A percentile compares a stretch with the other conserved stretches of the same genome.
Conservation (phyloP, 2,888 invertebrate species). For the Phengaris alcon region DNA sequence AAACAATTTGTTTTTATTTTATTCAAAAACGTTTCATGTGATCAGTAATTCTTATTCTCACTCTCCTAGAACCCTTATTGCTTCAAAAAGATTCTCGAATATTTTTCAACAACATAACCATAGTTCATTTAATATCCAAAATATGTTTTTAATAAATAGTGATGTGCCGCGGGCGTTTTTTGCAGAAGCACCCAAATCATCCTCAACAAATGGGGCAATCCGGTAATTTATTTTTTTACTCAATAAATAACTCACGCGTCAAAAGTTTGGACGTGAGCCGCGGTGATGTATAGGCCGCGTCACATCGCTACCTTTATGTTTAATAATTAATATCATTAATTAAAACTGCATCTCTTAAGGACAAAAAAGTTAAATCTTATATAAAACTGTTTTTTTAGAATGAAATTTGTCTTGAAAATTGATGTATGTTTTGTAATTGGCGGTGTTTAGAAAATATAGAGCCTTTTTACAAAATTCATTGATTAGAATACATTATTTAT, state of each 20-base stretch:
- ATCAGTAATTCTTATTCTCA: no score
- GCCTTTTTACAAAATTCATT: no score
- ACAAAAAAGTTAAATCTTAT: neutral
- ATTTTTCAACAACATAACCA: neutral
- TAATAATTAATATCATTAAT: slow-evolving; percentile 54
- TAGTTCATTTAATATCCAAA: neutral
- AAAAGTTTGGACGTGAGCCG: slow-evolving; percentile 64
- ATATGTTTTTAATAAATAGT: slow-evolving; percentile 33
- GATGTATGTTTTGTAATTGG: no score
- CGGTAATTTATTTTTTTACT: slow-evolving; percentile 77
- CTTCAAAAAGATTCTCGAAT: neutral
- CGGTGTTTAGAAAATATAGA: no score
- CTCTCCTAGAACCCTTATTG: no score
- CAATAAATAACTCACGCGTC: slow-evolving; percentile 79
- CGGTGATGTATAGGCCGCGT: slow-evolving; percentile 75
- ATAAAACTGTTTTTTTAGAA: neutral
- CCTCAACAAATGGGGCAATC: slow-evolving; percentile 76
- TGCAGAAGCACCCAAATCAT: slow-evolving; percentile 74
- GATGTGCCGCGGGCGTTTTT: slow-evolving; percentile 59
- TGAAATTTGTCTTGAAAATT: neutral
- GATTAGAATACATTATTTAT: no score
- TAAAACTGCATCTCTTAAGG: slow-evolving; percentile 50
- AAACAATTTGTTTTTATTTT: no score
- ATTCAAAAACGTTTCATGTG: no score
- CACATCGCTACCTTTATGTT: slow-evolving; percentile 65